Base-by-base conservation (phyloP, 1,140 invertebrate species). In the Monochamus saltuarius region DNA sequence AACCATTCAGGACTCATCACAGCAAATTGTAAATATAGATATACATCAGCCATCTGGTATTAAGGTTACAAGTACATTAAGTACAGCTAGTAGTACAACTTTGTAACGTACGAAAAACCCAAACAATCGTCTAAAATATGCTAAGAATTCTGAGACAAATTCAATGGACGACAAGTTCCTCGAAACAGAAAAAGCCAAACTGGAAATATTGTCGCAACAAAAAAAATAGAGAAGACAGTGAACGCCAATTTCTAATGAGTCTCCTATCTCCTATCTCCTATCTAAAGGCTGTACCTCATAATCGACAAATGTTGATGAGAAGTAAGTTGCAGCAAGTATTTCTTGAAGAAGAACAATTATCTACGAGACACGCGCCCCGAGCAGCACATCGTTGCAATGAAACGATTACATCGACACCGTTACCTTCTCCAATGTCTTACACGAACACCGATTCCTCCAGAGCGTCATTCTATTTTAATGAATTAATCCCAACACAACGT, bases 11-110 rank as follows among this genome's bases (percentile, higher is more conserved):
- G 22, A 50, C 22, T 50, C 29, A 50, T 11, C 17, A 50, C 47
- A 36, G 35, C 22, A 19, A 50, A 13, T 50, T 50, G 47, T 50
- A 43, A 43, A 43, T n/a, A 43, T 4, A 7, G 11, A 43, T 3
- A 2, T 4, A n/a, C 42, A 43, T n/a, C 3, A 43, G 13, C 42
- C 0, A 43, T n/a, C 42, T 14, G 42, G 17, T 4, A 16, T 16
- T 8, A 2, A 43, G 42, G 17, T 14, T 14, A 43, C 42, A 43
- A 16, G n/a, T 14, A 14, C 2, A 43, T 43, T 14, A 38, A 38
- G 8, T 14, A 43, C 42, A 43, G n/a, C 42, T 43, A 43, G n/a
- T 14, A 43, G n/a, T 43, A 43, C n/a, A n/a, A 4, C 13, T 43
- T 16, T 16, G 13, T 14, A 43, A 43, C 7, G 42, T 7, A 43